Evolutionary conservation across 2,797 vertebrate species (phyloP).

Genomic region (Picus viridis): DNA sequence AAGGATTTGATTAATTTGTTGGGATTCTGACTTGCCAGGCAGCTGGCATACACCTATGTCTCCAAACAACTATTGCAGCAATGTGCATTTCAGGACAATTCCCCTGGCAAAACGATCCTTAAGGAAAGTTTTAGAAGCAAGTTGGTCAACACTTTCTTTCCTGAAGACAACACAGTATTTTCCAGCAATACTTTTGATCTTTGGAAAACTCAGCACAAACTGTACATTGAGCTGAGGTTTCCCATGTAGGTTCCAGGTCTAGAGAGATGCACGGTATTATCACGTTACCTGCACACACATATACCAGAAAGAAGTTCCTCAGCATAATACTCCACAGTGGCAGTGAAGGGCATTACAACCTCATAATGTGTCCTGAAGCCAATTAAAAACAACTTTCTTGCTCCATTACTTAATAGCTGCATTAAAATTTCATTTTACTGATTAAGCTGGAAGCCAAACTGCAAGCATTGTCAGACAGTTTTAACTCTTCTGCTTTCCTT

Average conservation of each 20-base stretch:
- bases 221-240: background rate
- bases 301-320: background rate
- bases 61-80: background rate
- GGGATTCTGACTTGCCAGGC: background rate
- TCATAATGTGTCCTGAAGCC: background rate
- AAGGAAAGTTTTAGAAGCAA: background rate
- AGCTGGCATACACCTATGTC: background rate
- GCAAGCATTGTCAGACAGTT: background rate
- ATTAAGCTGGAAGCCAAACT: background rate
- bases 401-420: background rate
- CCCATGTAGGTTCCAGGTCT: background rate
- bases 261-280: background rate
- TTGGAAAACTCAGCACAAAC: background rate
- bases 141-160: background rate
- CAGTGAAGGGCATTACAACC: background rate
- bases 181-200: background rate
- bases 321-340: background rate
- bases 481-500: background rate
- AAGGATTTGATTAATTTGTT: background rate
- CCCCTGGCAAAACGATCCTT: background rate
- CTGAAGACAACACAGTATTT: background rate
- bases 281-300: background rate
- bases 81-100: background rate
- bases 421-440: background rate
- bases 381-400: background rate